Evolutionary conservation across 1,140 invertebrate species (phyloP).

Genomic region (Ips typographus): DNA sequence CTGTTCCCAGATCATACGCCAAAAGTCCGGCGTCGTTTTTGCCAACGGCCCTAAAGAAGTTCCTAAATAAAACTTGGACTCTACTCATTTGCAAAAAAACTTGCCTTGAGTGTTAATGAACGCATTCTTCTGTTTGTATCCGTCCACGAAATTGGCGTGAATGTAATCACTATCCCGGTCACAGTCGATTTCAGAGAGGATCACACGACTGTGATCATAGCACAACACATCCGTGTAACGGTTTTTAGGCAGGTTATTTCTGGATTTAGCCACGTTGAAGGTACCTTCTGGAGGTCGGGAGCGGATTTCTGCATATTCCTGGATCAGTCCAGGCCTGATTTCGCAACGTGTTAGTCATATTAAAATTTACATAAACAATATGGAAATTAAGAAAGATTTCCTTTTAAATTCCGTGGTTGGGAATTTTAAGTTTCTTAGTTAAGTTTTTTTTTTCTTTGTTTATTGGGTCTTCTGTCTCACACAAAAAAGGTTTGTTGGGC

Average conservation of each 20-base stretch:
- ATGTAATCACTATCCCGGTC: constrained; percentile 89
- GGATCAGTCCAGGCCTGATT: constrained; percentile 69
- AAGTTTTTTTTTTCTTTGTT: no score
- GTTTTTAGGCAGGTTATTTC: constrained; percentile 87
- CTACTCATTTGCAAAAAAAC: constrained; percentile 19
- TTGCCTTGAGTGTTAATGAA: constrained; percentile 96
- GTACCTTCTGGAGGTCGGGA: constrained; percentile 79
- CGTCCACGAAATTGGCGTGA: constrained; percentile 97
- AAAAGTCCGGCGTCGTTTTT: constrained; percentile 91
- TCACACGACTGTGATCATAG: constrained; percentile 91
- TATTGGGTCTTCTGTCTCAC: no score
- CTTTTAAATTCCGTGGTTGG: no score
- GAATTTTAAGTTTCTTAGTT: no score
- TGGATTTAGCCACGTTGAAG: constrained; percentile 77
- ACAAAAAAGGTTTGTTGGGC: no score
- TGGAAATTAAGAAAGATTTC: no score
- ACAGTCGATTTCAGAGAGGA: constrained; percentile 70
- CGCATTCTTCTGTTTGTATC: constrained; percentile 96
- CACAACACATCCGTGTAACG: constrained; percentile 95
- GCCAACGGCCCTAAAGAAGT: constrained; percentile 75
- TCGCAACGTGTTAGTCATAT: no score
- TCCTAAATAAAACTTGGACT: not conserved
- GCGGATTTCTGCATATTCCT: constrained; percentile 82
- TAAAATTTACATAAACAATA: no score
- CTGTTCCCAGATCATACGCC: constrained; percentile 97